Conservation (phyloP, 2,113 vertebrate species). For the Diadophis punctatus region DNA sequence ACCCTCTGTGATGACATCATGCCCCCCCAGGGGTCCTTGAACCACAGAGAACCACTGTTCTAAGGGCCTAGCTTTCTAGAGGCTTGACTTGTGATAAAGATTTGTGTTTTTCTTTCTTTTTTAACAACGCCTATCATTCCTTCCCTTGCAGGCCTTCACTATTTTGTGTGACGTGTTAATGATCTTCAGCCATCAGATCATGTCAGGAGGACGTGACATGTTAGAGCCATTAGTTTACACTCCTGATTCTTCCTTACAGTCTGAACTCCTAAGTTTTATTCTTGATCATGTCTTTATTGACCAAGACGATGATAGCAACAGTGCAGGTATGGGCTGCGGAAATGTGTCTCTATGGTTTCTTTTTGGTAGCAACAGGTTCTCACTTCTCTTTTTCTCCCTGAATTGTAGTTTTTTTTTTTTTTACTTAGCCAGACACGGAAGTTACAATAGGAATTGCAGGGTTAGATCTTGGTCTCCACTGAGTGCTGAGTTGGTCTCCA, state of each 20-base stretch:
- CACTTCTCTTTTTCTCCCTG: not conserved
- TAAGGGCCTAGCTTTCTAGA: not conserved
- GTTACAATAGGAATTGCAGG: not conserved
- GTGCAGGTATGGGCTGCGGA: slow-evolving; percentile 76
- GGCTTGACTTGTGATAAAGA: not conserved
- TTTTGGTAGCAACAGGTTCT: not conserved
- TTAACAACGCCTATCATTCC: not conserved
- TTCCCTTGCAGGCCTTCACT: slow-evolving; percentile 87
- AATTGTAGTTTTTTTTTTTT: not conserved
- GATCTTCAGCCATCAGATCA: slow-evolving; percentile 99
- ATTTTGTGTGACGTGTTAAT: slow-evolving; percentile 95
- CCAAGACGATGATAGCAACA: slow-evolving; percentile 94
- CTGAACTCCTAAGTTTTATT: slow-evolving; percentile 95
- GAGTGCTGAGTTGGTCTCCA: not conserved
- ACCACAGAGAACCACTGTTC: not conserved
- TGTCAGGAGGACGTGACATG: slow-evolving; percentile 90
- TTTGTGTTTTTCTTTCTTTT: not conserved
- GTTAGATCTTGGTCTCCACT: not conserved
- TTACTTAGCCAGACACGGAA: not conserved
- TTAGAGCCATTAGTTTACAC: slow-evolving; percentile 93
- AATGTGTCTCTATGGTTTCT: not conserved
- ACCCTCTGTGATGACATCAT: not conserved
- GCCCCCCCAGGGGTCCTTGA: too few relatives aligned
- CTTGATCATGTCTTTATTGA: slow-evolving; percentile 98
- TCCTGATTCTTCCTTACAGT: slow-evolving; percentile 92